Evolutionary conservation across 2,113 vertebrate species (phyloP).

Genomic region (Himantopus leucocephalus): DNA sequence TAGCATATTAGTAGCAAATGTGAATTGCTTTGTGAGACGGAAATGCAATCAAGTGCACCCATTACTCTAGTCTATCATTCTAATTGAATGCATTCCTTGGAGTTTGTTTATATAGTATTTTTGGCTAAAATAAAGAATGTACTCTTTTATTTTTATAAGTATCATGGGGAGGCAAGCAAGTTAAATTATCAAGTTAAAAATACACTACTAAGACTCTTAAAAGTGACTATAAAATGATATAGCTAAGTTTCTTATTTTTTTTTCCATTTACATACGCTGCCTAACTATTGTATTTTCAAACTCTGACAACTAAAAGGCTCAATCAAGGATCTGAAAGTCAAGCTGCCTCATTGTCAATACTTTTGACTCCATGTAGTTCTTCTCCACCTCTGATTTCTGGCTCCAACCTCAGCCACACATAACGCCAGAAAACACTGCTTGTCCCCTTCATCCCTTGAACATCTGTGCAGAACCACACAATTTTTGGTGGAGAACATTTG

Average conservation of each 20-base stretch:
- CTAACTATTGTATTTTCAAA: neutral
- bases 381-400: neutral
- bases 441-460: neutral
- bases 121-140: neutral
- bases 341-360: neutral
- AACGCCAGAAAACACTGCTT: neutral
- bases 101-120: constrained; percentile 11
- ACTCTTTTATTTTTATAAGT: constrained; percentile 25
- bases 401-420: neutral
- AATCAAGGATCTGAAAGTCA: neutral
- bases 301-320: neutral
- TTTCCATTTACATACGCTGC: neutral
- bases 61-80: neutral
- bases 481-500: constrained; percentile 5
- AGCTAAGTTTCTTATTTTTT: neutral
- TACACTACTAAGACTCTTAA: neutral
- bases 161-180: neutral
- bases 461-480: neutral
- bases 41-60: constrained; percentile 22
- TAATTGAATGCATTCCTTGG: neutral
- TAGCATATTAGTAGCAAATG: constrained; percentile 36
- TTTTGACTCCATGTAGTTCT: neutral
- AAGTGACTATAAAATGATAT: neutral
- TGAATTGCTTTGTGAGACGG: constrained; percentile 16
- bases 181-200: constrained; percentile 35